These are phyloP conservation scores for Coleophora deauratella DNA, from an alignment of 2,888 invertebrate species.

Conservation along the genomic window DNA sequence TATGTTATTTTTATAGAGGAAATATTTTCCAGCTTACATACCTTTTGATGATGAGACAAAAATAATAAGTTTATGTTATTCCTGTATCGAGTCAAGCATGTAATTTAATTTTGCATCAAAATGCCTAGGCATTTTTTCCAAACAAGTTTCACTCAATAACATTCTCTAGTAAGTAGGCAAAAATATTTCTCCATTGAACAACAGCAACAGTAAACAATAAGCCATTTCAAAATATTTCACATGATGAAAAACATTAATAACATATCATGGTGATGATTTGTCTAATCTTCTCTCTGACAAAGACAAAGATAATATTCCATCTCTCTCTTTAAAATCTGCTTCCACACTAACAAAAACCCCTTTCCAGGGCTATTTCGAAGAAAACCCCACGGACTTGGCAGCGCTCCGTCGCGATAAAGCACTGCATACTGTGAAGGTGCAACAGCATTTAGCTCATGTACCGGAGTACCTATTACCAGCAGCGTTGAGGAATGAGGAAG, in stretches of 20 bases:
- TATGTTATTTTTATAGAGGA: too few species aligned
- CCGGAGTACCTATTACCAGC: constrained; percentile 94
- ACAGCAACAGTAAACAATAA: too few species aligned
- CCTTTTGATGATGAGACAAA: too few species aligned
- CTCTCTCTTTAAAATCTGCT: not conserved
- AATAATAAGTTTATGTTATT: too few species aligned
- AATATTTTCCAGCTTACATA: too few species aligned
- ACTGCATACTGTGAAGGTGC: constrained; percentile 86
- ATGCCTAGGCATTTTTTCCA: too few species aligned
- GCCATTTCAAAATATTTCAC: constrained; percentile 1
- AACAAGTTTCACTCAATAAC: too few species aligned
- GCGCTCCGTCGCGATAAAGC: constrained; percentile 90
- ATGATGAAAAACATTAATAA: constrained; percentile 36
- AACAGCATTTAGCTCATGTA: constrained; percentile 90
- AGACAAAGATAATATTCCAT: too few species aligned
- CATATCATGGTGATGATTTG: constrained; percentile 47
- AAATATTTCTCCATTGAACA: too few species aligned
- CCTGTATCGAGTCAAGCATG: too few species aligned
- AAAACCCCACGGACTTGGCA: constrained; percentile 90
- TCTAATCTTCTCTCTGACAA: constrained; percentile 73
- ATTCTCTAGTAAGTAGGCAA: too few species aligned
- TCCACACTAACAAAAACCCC: not conserved
- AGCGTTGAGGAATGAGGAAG: constrained; percentile 79
- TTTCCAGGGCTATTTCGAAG: constrained; percentile 88
- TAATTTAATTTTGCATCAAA: too few species aligned